Evolutionary conservation across 2,888 invertebrate species (phyloP), one percentile per base, ranked within the genome.

Genomic region (Lampropteryx suffumata): DNA sequence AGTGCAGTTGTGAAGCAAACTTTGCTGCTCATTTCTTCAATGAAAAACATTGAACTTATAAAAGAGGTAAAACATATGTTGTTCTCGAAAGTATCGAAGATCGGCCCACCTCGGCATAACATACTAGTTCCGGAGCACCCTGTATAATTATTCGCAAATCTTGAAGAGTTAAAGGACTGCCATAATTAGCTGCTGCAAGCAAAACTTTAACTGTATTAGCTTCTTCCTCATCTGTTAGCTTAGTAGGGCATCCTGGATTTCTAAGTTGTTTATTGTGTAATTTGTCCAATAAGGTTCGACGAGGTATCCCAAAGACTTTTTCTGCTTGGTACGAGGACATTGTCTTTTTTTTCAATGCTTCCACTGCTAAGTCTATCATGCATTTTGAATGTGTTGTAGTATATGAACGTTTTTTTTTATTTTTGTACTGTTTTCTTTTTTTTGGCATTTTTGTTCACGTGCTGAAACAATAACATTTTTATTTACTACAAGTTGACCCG

Each of bases 221-320:
- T n/a, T n/a, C n/a, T 36, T 51, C 46, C 39, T 50, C 24, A 24
- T 30, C 41, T 7, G 50, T 54, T n/a, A 49, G 48, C 11, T 48
- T 24, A 17, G 41, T 50, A 27, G 50, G 54, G 12, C 41, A 41
- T 24, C 40, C 41, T 26, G 41, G 41, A 14, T 5, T 30, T 24
- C 14, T 29, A 50, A 36, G 53, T 30, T 55, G 51, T 50, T 54
- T 54, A 12, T 17, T 35, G n/a, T 62, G 51, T 9, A 55, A 17
- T 40, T 58, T 59, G 26, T 60, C 55, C 28, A 59, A 53, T 35
- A 62, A 36, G 6, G 62, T 62, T 44, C 59, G 41, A 21, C 62
- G 58, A 21, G 62, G 59, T 30, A 62, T 60, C 13, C 52, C 58
- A 47, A 56, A 59, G 10, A 28, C 40, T 55, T 57, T 61, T 47